These are phyloP conservation scores for Ptychoptera albimana DNA, from an alignment of 2,888 invertebrate species.

Conservation along the genomic window DNA sequence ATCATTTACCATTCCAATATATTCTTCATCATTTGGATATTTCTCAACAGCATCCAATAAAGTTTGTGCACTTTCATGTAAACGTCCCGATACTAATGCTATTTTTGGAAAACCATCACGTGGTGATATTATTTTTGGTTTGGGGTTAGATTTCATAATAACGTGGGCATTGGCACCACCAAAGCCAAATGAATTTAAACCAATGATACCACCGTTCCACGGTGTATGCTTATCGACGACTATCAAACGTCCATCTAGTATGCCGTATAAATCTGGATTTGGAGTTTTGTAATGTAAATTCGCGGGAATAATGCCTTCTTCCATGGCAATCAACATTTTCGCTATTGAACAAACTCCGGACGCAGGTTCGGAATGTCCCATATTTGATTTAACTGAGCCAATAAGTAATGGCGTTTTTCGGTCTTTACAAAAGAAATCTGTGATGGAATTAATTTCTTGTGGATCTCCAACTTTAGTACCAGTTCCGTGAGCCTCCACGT, in stretches of 20 bases:
- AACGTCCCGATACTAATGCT: constrained; percentile 70
- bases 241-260: constrained; percentile 77
- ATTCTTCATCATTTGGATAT: constrained; percentile 50
- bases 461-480: constrained; percentile 99
- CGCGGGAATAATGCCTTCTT: constrained; percentile 70
- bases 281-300: constrained; percentile 82
- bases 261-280: constrained; percentile 82
- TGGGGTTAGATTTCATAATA: constrained; percentile 63
- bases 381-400: constrained; percentile 95
- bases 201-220: constrained; percentile 85
- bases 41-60: constrained; percentile 46
- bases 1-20: constrained; percentile 59
- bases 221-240: constrained; percentile 69
- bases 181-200: constrained; percentile 94
- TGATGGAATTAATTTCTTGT: constrained; percentile 90
- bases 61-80: constrained; percentile 54
- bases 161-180: constrained; percentile 95
- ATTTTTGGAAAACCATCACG: constrained; percentile 46
- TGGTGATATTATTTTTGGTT: constrained; percentile 42
- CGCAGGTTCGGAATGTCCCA: constrained; percentile 95
- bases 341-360: constrained; percentile 83
- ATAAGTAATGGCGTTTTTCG: constrained; percentile 67
- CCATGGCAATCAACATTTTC: constrained; percentile 87
- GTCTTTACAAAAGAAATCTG: constrained; percentile 76
- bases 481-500: constrained; percentile 97